Base-by-base conservation (phyloP, 2,888 invertebrate species). In the Xanthia togata region DNA sequence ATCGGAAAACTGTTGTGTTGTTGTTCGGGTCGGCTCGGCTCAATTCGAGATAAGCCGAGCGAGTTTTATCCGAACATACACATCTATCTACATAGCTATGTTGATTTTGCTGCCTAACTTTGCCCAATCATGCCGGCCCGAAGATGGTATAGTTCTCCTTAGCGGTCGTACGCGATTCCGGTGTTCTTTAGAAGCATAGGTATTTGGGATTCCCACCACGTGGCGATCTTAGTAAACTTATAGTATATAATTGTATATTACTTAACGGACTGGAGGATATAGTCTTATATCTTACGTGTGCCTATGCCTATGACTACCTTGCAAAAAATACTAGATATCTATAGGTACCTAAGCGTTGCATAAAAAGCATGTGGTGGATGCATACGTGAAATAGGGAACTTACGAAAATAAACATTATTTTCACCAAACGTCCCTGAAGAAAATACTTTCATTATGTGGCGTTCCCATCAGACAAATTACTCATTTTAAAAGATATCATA, bases 381-480 rank as follows among this genome's bases (percentile, higher is more conserved):
- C 4, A 11, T 4, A n/a, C 1, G n/a, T n/a, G 55, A 55, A n/a
- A 55, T n/a, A 55, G n/a, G 55, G n/a, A 55, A 11, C 53, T n/a
- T 5, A 26, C 26, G 26, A 57, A 26, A 57, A 26, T 23, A 47
- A 31, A 47, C 23, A 23, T 50, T 14, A 57, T 44, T 20, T 44
- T 44, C 12, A 38, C 26, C 1, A 60, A 35, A 31, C 17, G 31
- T 14, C 47, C 8, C 8, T n/a, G n/a, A 65, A 26, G 26, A 44
- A 65, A 64, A 23, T 47, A 53, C 31, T 63, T 67, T 70, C 47
- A 35, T 14, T 62, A 53, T 31, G 26, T 60, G 35, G 35, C 17
- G 31, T 65, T 62, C 1, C 26, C 53, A 59, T 84, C 63, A 64
- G 41, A 65, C 59, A 69, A 73, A 70, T 80, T 41, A 84, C 62